Evolutionary conservation across 2,113 vertebrate genomes (phyloP).

Genomic region (Propithecus coquereli): DNA sequence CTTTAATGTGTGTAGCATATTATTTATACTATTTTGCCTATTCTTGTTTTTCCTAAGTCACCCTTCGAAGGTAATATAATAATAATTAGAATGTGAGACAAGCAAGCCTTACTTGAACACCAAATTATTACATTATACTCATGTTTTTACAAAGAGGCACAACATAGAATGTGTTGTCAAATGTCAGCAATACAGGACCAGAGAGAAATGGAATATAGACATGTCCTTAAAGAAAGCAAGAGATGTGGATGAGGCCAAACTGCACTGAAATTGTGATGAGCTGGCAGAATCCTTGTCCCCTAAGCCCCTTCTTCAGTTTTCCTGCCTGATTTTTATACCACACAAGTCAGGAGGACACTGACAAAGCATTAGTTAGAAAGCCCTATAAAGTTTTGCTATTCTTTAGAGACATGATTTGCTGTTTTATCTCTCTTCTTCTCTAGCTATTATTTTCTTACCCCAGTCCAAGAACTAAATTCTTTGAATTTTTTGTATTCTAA

Average conservation of each 20-base stretch:
- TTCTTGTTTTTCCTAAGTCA: constrained; percentile 33
- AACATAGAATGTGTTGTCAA: not conserved
- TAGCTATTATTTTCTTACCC: not conserved
- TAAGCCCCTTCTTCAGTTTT: not conserved
- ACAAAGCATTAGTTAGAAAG: not conserved
- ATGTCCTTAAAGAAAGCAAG: not conserved
- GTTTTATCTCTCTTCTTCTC: not conserved
- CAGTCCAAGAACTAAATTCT: not conserved
- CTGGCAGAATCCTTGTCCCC: not conserved
- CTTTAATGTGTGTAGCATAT: not conserved
- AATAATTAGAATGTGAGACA: not conserved
- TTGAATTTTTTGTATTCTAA: not conserved
- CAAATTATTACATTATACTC: not conserved
- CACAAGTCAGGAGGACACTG: accelerated
- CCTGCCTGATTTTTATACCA: too few species aligned
- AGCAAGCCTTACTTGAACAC: constrained; percentile 10
- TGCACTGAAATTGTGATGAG: not conserved
- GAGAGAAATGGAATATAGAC: not conserved
- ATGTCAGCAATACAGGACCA: not conserved
- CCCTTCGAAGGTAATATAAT: not conserved
- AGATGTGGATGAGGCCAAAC: not conserved
- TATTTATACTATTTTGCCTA: not conserved
- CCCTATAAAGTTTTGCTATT: not conserved
- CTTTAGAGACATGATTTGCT: not conserved
- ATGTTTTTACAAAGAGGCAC: not conserved